Percentiles rank a stretch among this genome's conserved stretches.
These are phyloP conservation scores for Hypotaenidia okinawae DNA, from an alignment of 2,797 vertebrate species.

Conservation along the genomic window DNA sequence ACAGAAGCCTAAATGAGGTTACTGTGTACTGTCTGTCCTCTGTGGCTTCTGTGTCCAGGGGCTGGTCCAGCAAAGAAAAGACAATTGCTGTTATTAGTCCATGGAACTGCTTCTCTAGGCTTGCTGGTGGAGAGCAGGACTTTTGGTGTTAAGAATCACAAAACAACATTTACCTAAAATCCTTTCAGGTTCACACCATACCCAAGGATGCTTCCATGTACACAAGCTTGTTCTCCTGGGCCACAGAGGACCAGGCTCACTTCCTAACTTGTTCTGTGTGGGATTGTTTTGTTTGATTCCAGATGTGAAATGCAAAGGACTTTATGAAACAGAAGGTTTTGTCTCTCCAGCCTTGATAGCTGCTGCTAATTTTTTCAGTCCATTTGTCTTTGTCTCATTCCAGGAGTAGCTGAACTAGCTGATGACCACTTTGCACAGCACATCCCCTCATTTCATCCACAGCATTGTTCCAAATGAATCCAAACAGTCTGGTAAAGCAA, in stretches of 20 bases:
- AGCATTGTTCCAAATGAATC: constrained; percentile 60
- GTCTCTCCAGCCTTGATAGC: neutral
- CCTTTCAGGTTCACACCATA: neutral
- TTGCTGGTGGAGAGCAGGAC: neutral
- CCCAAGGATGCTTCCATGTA: neutral
- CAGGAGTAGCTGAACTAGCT: constrained; percentile 69
- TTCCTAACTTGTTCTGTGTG: neutral
- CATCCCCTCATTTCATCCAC: constrained; percentile 49
- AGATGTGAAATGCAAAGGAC: neutral
- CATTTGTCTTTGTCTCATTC: neutral
- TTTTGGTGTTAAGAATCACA: neutral
- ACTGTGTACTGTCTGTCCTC: neutral
- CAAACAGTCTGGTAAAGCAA: constrained; percentile 44
- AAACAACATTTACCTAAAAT: neutral
- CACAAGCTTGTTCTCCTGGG: neutral
- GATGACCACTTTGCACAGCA: constrained; percentile 50
- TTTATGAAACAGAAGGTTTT: neutral
- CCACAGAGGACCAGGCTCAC: neutral
- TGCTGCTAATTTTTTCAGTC: neutral
- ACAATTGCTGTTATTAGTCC: neutral
- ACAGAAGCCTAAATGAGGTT: neutral
- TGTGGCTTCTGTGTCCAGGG: neutral
- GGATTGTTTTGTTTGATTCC: neutral
- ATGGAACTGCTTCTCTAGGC: neutral
- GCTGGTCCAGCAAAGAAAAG: neutral